Conservation (phyloP, 30 jellyfish, hydroid and myxozoan species). For the Rhopilema esculentum region DNA sequence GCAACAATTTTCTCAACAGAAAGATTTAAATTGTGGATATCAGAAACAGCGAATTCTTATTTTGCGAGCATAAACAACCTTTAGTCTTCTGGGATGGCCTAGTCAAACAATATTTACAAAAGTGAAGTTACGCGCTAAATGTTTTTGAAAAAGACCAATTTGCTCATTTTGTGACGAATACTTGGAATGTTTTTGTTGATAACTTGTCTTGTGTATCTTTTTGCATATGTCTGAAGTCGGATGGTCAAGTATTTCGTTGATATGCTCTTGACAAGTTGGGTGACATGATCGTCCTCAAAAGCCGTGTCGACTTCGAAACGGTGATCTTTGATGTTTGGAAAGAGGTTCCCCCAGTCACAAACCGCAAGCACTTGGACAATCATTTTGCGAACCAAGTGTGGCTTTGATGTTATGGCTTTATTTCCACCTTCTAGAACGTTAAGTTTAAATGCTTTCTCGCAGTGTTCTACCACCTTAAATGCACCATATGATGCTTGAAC, state of each 20-base stretch:
- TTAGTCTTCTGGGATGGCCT: background rate
- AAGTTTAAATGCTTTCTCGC: slow-evolving; percentile 37
- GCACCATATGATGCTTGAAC: slow-evolving; percentile 30
- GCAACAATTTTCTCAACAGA: background rate
- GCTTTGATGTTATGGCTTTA: background rate
- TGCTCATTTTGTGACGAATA: slow-evolving; percentile 4
- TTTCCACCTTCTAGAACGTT: background rate
- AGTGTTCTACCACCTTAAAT: background rate
- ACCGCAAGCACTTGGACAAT: background rate
- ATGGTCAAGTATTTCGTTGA: slow-evolving; percentile 14
- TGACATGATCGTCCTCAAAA: slow-evolving; percentile 30
- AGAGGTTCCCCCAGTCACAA: background rate
- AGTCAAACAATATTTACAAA: background rate
- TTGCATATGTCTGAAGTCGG: slow-evolving; percentile 5
- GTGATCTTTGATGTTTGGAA: background rate
- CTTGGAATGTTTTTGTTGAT: slow-evolving; percentile 5
- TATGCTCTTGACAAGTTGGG: slow-evolving; percentile 13
- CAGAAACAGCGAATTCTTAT: background rate
- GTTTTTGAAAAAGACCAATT: slow-evolving; percentile 15
- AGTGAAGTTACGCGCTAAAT: background rate
- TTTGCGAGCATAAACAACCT: background rate
- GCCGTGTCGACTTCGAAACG: background rate
- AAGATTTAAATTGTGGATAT: background rate
- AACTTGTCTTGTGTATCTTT: slow-evolving; percentile 15
- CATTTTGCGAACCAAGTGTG: background rate